Conservation (phyloP, 2,797 vertebrate genomes). For the Hippoglossus hippoglossus region DNA sequence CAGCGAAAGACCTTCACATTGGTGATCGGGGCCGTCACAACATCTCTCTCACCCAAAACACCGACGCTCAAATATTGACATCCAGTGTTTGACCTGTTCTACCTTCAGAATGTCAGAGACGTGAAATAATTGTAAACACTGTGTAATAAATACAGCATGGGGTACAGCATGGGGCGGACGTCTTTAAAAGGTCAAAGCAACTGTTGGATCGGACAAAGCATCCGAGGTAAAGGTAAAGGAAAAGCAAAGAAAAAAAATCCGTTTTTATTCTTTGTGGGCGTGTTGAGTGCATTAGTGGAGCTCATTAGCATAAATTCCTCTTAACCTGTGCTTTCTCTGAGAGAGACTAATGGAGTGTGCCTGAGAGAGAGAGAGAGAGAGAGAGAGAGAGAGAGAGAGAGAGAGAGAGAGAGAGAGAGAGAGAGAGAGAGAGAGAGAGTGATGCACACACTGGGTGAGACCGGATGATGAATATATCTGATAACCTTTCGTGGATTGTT, state of each 20-base stretch:
- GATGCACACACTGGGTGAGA: slow-evolving; percentile 29
- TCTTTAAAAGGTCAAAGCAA: slow-evolving; percentile 41
- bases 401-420: slow-evolving; percentile 18
- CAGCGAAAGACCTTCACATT: slow-evolving; percentile 46
- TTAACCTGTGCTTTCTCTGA: slow-evolving; percentile 68
- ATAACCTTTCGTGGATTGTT: slow-evolving; percentile 41
- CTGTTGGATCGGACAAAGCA: slow-evolving; percentile 3
- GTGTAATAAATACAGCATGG: slow-evolving; percentile 23
- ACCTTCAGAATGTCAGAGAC: slow-evolving; percentile 62
- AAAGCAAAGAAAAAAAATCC: not conserved
- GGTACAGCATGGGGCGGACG: not conserved
- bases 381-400: not conserved
- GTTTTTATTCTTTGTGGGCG: slow-evolving; percentile 17
- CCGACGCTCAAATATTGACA: slow-evolving; percentile 57
- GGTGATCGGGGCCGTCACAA: slow-evolving; percentile 35
- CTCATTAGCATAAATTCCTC: slow-evolving; percentile 71
- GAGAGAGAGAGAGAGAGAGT: slow-evolving; percentile 24
- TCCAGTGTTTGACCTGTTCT: slow-evolving; percentile 48
- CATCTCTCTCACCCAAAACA: slow-evolving; percentile 45
- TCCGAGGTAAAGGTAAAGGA: not conserved
- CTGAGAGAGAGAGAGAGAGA: slow-evolving; percentile 14
- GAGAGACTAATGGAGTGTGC: slow-evolving; percentile 50
- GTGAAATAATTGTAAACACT: slow-evolving; percentile 55
- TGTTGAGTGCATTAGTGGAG: slow-evolving; percentile 41
- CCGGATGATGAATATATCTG: slow-evolving; percentile 36